Base-by-base conservation (phyloP, 2,113 vertebrate species). In the cattle (Bos taurus) region DNA sequence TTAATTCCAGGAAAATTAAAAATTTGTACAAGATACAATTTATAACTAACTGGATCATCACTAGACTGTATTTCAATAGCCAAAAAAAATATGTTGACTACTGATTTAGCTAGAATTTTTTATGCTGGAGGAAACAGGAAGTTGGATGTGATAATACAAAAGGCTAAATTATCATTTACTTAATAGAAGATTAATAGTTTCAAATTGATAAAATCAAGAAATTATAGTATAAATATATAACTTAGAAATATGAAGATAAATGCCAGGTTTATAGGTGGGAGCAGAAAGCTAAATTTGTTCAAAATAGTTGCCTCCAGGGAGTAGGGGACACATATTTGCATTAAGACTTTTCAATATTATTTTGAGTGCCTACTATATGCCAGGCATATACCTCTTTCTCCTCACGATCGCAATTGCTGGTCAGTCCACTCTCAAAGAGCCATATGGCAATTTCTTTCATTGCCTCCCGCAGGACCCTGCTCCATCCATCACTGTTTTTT, bases 1-100 rank as follows among this genome's bases (percentile, higher is more conserved):
- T 95, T 46, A 93, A 93, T 88, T 96, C 46, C 60, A 90, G 90
- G 6, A 91, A 91, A 92, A 30, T 78, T n/a, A 59, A 78, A 97
- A 94, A 60, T 23, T 60, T 62, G 23, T 88, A 30, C 3, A 60
- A 30, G 21, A 78, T 59, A 62, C 6, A 82, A 43, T 77, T 21
- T 52, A 26, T 25, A 43, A 92, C 10, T 3, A 67, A 48, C 87
- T 46, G 33, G 19, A 15, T 71, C 40, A 91, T 88, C 71, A 96
- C 43, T 77, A 71, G 87, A 50, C 19, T 36, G 19, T 36, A 80
- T 15, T 64, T 83, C 33, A 1, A 26, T 7, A 59, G 26, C 17
- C 17, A n/a, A 71, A 43, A 62, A 52, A 48, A 71, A 28, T 36
- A 40, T 23, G 48, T 3, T 11, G 62, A 83, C 33, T 54, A 33